These are phyloP conservation scores for Leptodactylus fuscus DNA, from an alignment of 2,113 vertebrate species.

Conservation along the genomic window DNA sequence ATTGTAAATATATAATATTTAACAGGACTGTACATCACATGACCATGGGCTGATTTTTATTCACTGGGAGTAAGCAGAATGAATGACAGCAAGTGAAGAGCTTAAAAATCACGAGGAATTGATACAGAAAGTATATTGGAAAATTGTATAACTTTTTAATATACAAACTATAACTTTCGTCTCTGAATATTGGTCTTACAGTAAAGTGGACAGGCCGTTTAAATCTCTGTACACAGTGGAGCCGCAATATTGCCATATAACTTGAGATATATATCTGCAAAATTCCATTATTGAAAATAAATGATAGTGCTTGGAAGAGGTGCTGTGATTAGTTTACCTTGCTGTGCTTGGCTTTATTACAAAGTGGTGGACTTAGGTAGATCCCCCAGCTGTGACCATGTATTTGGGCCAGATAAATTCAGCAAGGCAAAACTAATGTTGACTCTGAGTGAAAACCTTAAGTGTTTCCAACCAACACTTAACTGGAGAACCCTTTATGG, in stretches of 20 bases:
- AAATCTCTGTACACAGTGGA: neutral
- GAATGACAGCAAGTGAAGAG: no score
- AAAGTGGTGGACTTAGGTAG: no score
- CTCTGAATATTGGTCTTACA: no score
- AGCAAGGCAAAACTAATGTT: neutral
- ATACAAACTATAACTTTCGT: no score
- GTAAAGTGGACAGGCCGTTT: neutral
- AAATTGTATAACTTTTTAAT: no score
- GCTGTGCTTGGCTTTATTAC: neutral
- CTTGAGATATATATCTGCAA: neutral
- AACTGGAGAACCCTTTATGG: constrained; percentile 14
- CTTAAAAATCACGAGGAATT: no score
- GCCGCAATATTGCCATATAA: neutral
- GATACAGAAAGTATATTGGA: no score
- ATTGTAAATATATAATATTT: no score
- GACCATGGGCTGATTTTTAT: no score
- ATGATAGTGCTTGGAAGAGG: neutral
- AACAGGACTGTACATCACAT: no score
- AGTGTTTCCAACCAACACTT: constrained; percentile 13
- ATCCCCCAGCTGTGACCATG: neutral
- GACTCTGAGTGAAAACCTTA: neutral
- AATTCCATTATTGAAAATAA: neutral
- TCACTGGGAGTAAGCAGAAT: no score
- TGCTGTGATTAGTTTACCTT: neutral
- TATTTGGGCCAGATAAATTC: neutral